These are phyloP conservation scores for Neoitamus cyanurus DNA, from an alignment of 2,888 invertebrate species.

Conservation along the genomic window DNA sequence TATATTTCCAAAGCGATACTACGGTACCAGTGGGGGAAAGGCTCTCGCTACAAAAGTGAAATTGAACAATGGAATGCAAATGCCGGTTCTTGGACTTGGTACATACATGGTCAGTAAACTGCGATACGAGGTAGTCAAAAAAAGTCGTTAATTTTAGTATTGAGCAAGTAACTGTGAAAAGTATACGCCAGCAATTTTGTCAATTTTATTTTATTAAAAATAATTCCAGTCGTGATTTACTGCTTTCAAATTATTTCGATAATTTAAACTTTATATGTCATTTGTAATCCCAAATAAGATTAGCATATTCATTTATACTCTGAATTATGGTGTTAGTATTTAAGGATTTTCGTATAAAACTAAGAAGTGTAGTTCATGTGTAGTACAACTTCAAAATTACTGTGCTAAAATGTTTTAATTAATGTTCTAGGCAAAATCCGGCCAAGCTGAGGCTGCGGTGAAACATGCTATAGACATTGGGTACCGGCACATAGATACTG, in stretches of 20 bases:
- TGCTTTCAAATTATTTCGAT: too few species aligned
- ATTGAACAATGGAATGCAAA: conserved; percentile 70
- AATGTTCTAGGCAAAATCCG: conserved; percentile 71
- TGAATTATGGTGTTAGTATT: background rate
- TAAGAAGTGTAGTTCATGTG: too few species aligned
- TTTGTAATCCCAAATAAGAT: background rate
- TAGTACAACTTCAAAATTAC: too few species aligned
- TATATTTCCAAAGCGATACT: background rate
- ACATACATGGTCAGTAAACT: conserved; percentile 70
- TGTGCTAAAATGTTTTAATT: too few species aligned
- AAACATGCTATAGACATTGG: conserved; percentile 79
- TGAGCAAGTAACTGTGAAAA: too few species aligned
- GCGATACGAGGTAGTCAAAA: background rate
- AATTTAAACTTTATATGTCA: too few species aligned
- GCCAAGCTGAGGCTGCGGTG: conserved; percentile 73
- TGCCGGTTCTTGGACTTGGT: conserved; percentile 74
- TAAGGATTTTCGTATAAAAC: too few species aligned
- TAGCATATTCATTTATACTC: background rate
- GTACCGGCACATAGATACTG: conserved; percentile 77
- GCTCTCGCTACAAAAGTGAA: conserved; percentile 61
- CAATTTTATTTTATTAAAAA: too few species aligned
- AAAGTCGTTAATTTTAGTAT: background rate
- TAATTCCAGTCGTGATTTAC: background rate
- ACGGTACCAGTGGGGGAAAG: background rate
- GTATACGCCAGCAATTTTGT: too few species aligned